phyloP scores from a whole-genome alignment of 2,797 vertebrate genomes.

The Nothura maculosa region DNA sequence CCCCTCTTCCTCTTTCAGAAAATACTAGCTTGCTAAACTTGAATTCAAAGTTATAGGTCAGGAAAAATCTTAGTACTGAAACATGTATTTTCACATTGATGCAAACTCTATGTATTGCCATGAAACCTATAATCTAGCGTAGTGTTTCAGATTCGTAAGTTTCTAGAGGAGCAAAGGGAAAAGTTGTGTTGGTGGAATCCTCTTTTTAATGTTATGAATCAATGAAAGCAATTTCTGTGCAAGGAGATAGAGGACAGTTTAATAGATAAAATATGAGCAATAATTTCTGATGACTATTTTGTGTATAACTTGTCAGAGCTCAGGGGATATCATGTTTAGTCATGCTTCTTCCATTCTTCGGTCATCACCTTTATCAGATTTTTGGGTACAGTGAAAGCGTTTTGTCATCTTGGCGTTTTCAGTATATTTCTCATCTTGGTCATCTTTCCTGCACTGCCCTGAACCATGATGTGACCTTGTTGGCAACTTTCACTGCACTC shows the following conservation, averaged over 20 bases:
- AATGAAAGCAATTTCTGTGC: background rate
- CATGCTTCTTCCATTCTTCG: background rate
- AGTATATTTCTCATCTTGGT: background rate
- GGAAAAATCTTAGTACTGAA: background rate
- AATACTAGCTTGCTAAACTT: background rate
- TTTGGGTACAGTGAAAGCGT: background rate
- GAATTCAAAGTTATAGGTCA: background rate
- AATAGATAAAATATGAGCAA: background rate
- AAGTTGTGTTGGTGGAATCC: background rate
- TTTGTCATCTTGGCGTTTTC: background rate
- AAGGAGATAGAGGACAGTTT: background rate
- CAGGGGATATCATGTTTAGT: background rate
- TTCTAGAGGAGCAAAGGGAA: background rate
- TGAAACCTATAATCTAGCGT: background rate
- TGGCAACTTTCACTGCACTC: background rate
- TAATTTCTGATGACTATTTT: slow-evolving; percentile 1
- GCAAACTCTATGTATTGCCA: background rate
- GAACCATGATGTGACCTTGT: background rate
- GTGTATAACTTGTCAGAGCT: background rate
- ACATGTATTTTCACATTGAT: background rate
- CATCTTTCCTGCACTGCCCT: background rate
- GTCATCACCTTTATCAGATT: background rate
- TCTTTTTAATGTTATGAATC: background rate
- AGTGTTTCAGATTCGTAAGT: background rate
- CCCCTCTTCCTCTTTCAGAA: background rate